Percentiles rank a stretch among this genome's conserved stretches.
Evolutionary conservation across 2,113 vertebrate genomes (phyloP).

Genomic region (Eulemur macaco): DNA sequence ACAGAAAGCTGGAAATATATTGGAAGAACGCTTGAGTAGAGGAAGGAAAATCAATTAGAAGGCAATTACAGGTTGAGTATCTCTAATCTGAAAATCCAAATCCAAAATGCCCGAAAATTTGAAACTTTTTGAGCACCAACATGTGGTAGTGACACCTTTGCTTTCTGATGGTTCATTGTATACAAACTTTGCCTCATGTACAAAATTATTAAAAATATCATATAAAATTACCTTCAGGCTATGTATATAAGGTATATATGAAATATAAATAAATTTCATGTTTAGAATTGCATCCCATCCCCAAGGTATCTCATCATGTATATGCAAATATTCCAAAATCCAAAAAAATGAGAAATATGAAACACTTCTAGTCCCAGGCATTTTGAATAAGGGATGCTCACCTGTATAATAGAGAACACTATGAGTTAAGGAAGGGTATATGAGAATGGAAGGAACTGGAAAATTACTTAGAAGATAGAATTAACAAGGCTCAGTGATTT

Average conservation of each 20-base stretch:
- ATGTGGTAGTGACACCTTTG: neutral
- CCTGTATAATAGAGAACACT: neutral
- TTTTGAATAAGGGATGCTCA: neutral
- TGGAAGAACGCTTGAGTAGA: neutral
- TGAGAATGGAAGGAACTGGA: neutral
- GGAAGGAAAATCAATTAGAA: neutral
- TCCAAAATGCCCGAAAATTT: neutral
- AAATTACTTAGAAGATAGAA: constrained; percentile 18
- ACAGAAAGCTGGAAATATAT: neutral
- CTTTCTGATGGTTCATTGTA: neutral
- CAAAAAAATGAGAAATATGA: neutral
- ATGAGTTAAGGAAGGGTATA: neutral
- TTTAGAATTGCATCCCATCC: neutral
- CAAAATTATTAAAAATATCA: neutral
- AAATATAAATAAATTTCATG: neutral
- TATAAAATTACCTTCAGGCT: neutral
- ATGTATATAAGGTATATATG: neutral
- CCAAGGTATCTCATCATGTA: neutral
- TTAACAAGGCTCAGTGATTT: neutral
- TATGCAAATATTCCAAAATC: neutral
- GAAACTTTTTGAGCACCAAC: neutral
- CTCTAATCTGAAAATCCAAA: neutral
- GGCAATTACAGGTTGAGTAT: neutral
- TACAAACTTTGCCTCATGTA: neutral
- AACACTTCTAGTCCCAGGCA: neutral